Evolutionary conservation across 2,797 vertebrate species (phyloP), one percentile per base, ranked within the genome.

Genomic region (Neomorphus geoffroyi): DNA sequence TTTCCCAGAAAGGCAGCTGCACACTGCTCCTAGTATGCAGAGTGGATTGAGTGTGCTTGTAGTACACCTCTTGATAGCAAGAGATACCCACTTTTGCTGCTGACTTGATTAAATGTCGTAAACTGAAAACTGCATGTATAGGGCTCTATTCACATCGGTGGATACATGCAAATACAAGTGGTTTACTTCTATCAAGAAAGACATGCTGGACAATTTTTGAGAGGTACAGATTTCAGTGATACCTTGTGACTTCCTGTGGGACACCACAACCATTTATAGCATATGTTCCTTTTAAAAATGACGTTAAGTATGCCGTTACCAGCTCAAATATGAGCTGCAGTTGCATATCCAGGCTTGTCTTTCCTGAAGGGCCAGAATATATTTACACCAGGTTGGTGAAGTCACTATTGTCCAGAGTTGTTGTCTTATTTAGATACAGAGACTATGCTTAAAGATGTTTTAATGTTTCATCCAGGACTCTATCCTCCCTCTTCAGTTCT

Each of bases 131-230:
- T 8, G 18, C 7, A 9, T 3, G 2, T 21, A 54, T 71, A 58
- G 8, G 10, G 18, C 16, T 78, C 19, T 35, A 0, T 64, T 70
- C n/a, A 32, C 5, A 1, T 21, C 46, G 17, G 9, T 24, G 50
- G 62, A 58, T 19, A 57, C 2, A 10, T 6, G 30, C 0, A 8
- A 74, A 81, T 33, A 23, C 28, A 86, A 51, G 64, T 0, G 0
- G 12, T 23, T 67, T 53, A 41, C 6, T 60, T 37, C 45, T 24
- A 28, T 39, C 18, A 46, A 14, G 32, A 72, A 26, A 58, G 33
- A 57, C 4, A 37, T 3, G 5, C 2, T 19, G 35, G 37, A 35
- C 21, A 39, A 27, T 60, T 56, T 73, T 86, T 83, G 41, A 73
- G 15, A 46, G 11, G 6, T 26, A 39, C 7, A 72, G 24, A 41